These are phyloP conservation scores for Okamejei kenojei DNA, from an alignment of 2,797 vertebrate species.

Conservation along the genomic window DNA sequence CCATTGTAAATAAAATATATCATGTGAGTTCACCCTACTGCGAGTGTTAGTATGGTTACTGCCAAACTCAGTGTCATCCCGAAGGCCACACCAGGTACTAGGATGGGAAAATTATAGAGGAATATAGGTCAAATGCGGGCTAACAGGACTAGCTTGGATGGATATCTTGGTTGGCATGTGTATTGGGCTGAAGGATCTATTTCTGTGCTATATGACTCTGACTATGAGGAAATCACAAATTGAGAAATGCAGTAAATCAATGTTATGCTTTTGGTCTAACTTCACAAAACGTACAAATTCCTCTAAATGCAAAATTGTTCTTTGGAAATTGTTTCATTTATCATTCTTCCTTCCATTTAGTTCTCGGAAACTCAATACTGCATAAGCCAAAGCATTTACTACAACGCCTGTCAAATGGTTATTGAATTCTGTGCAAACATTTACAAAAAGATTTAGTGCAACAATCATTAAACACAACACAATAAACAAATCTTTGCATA, in stretches of 20 bases:
- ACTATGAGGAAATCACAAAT: neutral
- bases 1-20: neutral
- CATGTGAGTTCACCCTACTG: too few relatives aligned
- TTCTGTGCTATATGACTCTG: too few relatives aligned
- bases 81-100: too few relatives aligned
- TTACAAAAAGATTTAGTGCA: constrained; percentile 17
- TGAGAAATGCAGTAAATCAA: neutral
- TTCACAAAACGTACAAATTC: neutral
- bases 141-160: too few relatives aligned
- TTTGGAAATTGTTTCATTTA: neutral
- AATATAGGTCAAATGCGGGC: too few relatives aligned
- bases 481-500: constrained; percentile 26
- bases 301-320: neutral
- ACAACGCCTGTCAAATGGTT: constrained; percentile 5
- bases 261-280: neutral
- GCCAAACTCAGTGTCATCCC: too few relatives aligned
- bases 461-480: constrained; percentile 35
- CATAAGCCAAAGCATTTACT: neutral
- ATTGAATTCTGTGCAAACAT: constrained; percentile 37
- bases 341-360: neutral
- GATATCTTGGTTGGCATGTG: too few relatives aligned
- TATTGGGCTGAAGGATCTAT: too few relatives aligned
- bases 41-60: too few relatives aligned
- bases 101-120: too few relatives aligned
- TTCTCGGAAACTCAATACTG: neutral